A percentile compares a stretch with the other conserved stretches of the same genome.
phyloP scores from a whole-genome alignment of 2,888 invertebrate genomes.

The Hyppa rectilinea region DNA sequence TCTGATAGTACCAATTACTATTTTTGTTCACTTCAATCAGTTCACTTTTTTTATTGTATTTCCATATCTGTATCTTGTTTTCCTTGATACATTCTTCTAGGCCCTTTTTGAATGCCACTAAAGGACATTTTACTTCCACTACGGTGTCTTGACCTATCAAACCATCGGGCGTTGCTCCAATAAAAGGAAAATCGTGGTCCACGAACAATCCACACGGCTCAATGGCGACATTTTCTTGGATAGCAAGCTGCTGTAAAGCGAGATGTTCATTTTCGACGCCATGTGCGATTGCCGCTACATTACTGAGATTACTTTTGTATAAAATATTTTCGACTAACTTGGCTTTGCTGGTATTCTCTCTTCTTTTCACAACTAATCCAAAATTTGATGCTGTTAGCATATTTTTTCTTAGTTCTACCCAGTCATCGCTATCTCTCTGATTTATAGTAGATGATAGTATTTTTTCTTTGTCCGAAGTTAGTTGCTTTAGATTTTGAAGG shows the following conservation, averaged over 20 bases:
- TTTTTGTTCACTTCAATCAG: constrained; percentile 4
- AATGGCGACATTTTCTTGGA: background rate
- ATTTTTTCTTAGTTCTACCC: constrained; percentile 1
- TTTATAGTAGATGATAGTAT: constrained; percentile 1
- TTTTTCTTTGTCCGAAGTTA: background rate
- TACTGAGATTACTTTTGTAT: background rate
- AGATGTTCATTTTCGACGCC: background rate
- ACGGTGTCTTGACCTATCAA: background rate
- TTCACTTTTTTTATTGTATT: background rate
- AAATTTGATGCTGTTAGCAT: background rate
- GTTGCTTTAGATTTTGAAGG: background rate
- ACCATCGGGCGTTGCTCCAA: background rate
- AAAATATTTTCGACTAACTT: background rate
- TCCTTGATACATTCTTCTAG: background rate
- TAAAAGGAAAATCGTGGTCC: background rate
- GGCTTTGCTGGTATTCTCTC: background rate
- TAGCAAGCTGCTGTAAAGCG: background rate
- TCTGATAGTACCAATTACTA: constrained; percentile 1
- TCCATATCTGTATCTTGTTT: constrained; percentile 1
- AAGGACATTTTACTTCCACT: background rate
- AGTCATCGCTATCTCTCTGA: constrained; percentile 6
- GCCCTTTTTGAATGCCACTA: constrained; percentile 4
- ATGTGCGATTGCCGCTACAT: background rate
- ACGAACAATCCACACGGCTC: background rate
- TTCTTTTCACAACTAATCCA: background rate